These are phyloP conservation scores for Epinephelus moara DNA, from an alignment of 2,113 vertebrate species.

Conservation along the genomic window DNA sequence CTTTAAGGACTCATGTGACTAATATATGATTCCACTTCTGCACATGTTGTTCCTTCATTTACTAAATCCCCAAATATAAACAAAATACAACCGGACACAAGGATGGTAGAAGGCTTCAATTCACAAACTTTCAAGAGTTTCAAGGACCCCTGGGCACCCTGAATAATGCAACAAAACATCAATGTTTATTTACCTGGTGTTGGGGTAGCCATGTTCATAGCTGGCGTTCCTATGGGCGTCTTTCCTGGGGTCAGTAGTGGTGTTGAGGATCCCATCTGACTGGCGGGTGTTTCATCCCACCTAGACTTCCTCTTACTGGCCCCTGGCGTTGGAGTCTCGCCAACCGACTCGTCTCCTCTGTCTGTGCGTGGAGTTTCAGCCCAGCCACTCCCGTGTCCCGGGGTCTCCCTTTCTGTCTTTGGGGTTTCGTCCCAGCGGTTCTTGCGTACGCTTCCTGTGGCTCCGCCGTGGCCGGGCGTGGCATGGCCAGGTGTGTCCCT, in stretches of 20 bases:
- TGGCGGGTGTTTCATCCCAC: conserved; percentile 98
- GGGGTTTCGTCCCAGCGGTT: conserved; percentile 99
- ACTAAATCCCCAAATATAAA: background rate
- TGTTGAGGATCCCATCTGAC: conserved; percentile 98
- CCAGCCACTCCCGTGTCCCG: conserved; percentile 98
- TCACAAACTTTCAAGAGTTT: no score
- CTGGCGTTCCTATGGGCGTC: conserved; percentile 97
- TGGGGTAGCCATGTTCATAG: conserved; percentile 99
- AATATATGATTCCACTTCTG: background rate
- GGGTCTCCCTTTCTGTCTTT: conserved; percentile 98
- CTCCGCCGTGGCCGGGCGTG: conserved; percentile 95
- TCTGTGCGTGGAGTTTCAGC: conserved; percentile 98
- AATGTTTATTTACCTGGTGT: conserved; percentile 88
- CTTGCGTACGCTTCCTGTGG: conserved; percentile 96
- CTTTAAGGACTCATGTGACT: background rate
- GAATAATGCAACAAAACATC: background rate
- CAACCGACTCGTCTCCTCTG: conserved; percentile 96
- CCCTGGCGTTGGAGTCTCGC: conserved; percentile 97
- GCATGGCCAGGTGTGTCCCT: conserved; percentile 96
- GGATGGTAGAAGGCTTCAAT: background rate
- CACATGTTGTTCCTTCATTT: background rate
- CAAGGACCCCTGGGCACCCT: no score
- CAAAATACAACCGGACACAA: no score
- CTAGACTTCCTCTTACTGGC: conserved; percentile 98
- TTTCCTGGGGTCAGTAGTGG: conserved; percentile 97